phyloP scores from a whole-genome alignment of 2,888 invertebrate genomes.

The Actias luna region DNA sequence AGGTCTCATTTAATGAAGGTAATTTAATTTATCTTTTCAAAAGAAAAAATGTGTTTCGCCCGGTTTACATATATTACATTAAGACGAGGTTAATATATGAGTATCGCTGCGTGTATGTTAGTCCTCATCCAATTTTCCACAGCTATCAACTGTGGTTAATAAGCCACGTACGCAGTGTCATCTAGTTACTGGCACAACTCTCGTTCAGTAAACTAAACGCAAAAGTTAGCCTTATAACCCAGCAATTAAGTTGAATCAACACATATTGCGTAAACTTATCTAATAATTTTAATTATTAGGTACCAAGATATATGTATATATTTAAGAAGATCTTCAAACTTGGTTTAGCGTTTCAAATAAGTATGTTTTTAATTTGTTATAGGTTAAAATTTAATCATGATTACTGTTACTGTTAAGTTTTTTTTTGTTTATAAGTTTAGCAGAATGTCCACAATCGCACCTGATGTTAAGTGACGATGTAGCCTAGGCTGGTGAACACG shows the following conservation, averaged over 20 bases:
- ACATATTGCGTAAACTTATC: background rate
- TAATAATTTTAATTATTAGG: background rate
- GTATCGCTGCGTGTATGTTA: slow-evolving; percentile 45
- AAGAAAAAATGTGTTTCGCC: slow-evolving; percentile 22
- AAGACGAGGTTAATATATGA: slow-evolving; percentile 42
- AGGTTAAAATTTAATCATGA: too few relatives aligned
- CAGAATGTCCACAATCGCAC: too few relatives aligned
- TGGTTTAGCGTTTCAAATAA: background rate
- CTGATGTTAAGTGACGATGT: too few relatives aligned
- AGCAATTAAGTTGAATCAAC: slow-evolving; percentile 6
- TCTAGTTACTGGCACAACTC: slow-evolving; percentile 39
- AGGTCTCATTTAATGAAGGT: background rate
- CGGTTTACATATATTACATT: slow-evolving; percentile 18
- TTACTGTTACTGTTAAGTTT: too few relatives aligned
- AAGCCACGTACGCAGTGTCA: slow-evolving; percentile 50
- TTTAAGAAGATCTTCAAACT: background rate
- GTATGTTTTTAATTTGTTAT: too few relatives aligned
- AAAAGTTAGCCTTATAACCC: slow-evolving; percentile 9
- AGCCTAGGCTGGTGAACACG: too few relatives aligned
- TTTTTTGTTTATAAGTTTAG: too few relatives aligned
- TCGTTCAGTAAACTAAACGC: slow-evolving; percentile 4
- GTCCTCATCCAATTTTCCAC: slow-evolving; percentile 62
- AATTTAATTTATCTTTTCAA: background rate
- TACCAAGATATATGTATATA: too few relatives aligned
- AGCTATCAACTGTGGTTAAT: slow-evolving; percentile 66